phyloP scores from a whole-genome alignment of 1,140 invertebrate genomes.

The Zaprionus camerounensis region DNA sequence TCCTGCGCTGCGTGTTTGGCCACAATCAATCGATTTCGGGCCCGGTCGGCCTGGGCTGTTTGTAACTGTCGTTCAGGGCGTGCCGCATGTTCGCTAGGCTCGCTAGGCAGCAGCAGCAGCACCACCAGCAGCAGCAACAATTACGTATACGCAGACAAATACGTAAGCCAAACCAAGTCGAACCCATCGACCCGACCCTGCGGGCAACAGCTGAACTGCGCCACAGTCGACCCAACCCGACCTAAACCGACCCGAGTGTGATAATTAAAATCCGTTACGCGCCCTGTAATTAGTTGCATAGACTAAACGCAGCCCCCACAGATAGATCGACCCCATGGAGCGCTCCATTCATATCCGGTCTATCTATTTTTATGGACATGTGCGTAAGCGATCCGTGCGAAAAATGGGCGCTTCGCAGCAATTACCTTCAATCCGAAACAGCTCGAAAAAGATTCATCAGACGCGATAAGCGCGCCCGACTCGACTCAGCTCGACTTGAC shows the following conservation, averaged over 20 bases:
- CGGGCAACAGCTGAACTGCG: slow-evolving; percentile 66
- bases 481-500: not conserved
- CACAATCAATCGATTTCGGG: slow-evolving; percentile 78
- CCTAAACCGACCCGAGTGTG: slow-evolving; percentile 16
- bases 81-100: slow-evolving; percentile 42
- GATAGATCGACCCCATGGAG: not conserved
- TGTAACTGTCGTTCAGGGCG: slow-evolving; percentile 79
- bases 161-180: not conserved
- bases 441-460: slow-evolving; percentile 63
- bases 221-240: too few relatives aligned
- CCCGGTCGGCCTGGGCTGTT: slow-evolving; percentile 57
- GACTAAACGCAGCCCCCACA: slow-evolving; percentile 29
- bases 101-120: too few relatives aligned
- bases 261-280: slow-evolving; percentile 81
- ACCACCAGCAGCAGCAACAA: slow-evolving; percentile 47
- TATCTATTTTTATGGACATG: slow-evolving; percentile 80
- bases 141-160: slow-evolving; percentile 25
- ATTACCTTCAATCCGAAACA: slow-evolving; percentile 74
- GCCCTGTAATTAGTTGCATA: slow-evolving; percentile 76
- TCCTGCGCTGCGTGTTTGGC: slow-evolving; percentile 79
- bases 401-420: slow-evolving; percentile 82
- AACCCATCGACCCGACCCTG: not conserved
- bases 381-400: slow-evolving; percentile 83
- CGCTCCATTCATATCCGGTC: slow-evolving; percentile 53
- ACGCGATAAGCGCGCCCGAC: slow-evolving; percentile 56